Evolutionary conservation across 2,797 vertebrate genomes (phyloP).

Genomic region (Remorina albescens): DNA sequence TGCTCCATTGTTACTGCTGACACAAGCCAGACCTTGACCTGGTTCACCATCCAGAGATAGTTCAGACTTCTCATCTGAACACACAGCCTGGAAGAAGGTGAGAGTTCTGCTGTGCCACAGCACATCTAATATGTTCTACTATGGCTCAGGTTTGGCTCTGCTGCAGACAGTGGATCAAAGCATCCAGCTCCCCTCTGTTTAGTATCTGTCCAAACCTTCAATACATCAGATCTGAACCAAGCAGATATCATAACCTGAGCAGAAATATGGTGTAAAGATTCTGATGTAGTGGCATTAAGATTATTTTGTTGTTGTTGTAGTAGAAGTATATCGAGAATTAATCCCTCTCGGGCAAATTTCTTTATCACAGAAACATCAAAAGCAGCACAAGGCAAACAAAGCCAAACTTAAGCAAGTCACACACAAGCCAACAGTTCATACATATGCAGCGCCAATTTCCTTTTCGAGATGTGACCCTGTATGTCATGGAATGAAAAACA

Average conservation of each 20-base stretch:
- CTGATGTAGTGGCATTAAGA: conserved; percentile 6
- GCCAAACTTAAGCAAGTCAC: conserved; percentile 62
- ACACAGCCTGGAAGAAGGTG: conserved; percentile 63
- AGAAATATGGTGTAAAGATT: conserved; percentile 23
- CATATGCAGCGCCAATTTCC: conserved; percentile 50
- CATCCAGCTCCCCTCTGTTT: conserved; percentile 37
- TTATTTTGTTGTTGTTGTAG: not conserved
- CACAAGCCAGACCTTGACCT: conserved; percentile 72
- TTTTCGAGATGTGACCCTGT: conserved; percentile 22
- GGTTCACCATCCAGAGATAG: conserved; percentile 53
- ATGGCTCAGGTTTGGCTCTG: conserved; percentile 35
- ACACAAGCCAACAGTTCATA: conserved; percentile 54
- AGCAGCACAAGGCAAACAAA: conserved; percentile 27
- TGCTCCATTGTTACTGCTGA: conserved; percentile 60
- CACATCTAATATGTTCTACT: conserved; percentile 59
- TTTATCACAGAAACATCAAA: conserved; percentile 50
- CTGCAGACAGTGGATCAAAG: conserved; percentile 53
- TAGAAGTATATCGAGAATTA: conserved; percentile 15
- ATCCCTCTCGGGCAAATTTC: conserved; percentile 26
- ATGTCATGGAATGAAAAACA: not conserved
- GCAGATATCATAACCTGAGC: conserved; percentile 40
- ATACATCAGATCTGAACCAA: conserved; percentile 31
- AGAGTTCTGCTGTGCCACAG: conserved; percentile 45
- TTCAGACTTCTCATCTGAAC: conserved; percentile 54
- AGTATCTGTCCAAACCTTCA: conserved; percentile 39